A percentile compares a stretch with the other conserved stretches of the same genome.
These are phyloP conservation scores for Gibbula magus DNA, from an alignment of 2,888 invertebrate species.

Conservation along the genomic window DNA sequence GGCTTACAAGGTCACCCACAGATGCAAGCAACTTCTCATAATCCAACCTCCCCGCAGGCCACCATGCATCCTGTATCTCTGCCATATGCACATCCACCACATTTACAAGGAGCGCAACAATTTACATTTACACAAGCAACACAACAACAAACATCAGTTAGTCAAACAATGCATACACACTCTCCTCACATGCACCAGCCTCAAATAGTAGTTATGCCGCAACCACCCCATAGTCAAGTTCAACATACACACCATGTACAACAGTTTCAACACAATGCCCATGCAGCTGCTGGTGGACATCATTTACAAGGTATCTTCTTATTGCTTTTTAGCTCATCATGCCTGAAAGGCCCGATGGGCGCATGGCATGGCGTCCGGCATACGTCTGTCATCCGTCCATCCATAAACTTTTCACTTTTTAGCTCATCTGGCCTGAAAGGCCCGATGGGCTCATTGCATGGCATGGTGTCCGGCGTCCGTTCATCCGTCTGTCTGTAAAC, in stretches of 20 bases:
- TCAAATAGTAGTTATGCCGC: constrained; percentile 59
- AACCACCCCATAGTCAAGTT: constrained; percentile 43
- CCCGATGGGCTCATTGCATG: too few species aligned
- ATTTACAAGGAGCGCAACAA: constrained; percentile 33
- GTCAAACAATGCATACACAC: constrained; percentile 43
- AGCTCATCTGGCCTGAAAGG: too few species aligned
- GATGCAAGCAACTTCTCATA: constrained; percentile 60
- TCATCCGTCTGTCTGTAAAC: too few species aligned
- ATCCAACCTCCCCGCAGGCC: constrained; percentile 54
- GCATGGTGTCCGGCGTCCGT: too few species aligned
- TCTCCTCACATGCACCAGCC: constrained; percentile 45
- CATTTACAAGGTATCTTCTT: constrained; percentile 51
- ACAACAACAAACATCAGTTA: constrained; percentile 41
- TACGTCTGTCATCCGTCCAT: neutral
- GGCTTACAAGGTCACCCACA: constrained; percentile 49
- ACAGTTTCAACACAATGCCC: constrained; percentile 47
- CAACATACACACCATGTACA: constrained; percentile 45
- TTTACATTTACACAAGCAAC: constrained; percentile 36
- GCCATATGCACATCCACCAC: constrained; percentile 39
- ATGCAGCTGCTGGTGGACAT: constrained; percentile 38
- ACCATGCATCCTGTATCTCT: constrained; percentile 42
- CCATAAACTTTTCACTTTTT: too few species aligned
- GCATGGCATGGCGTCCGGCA: too few species aligned
- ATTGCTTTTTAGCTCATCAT: neutral
- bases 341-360: too few species aligned